These are phyloP conservation scores for Myodes glareolus DNA, from an alignment of 2,113 vertebrate genomes.

Conservation along the genomic window DNA sequence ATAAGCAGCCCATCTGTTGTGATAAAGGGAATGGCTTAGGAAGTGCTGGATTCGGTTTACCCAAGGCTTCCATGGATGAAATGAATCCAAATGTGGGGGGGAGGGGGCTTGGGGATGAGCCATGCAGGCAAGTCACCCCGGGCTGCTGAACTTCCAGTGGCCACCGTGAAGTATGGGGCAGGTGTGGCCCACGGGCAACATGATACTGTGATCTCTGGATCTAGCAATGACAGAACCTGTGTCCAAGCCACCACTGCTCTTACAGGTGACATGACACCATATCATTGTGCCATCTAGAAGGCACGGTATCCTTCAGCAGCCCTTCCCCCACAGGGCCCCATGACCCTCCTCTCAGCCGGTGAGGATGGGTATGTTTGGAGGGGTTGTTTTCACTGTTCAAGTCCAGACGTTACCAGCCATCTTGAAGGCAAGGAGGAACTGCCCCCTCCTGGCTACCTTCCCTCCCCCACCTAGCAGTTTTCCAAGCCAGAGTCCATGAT, in stretches of 20 bases:
- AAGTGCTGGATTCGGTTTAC: neutral
- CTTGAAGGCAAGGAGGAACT: neutral
- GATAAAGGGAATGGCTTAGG: fast-evolving
- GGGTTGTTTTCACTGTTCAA: neutral
- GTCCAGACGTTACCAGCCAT: neutral
- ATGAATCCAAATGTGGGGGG: neutral
- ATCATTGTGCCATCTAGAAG: fast-evolving
- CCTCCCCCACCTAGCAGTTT: neutral
- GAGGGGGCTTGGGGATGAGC: neutral
- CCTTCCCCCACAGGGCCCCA: neutral
- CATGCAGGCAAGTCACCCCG: fast-evolving
- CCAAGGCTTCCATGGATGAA: neutral
- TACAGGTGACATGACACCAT: fast-evolving
- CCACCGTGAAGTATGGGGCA: fast-evolving
- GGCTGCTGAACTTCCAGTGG: neutral
- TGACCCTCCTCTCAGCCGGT: neutral
- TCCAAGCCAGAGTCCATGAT: neutral
- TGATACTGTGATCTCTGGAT: neutral
- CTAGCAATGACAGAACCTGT: neutral
- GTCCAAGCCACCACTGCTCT: neutral
- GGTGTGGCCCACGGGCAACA: fast-evolving
- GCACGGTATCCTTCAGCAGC: neutral
- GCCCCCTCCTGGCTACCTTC: too few relatives aligned
- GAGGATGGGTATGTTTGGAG: neutral
- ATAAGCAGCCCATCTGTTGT: neutral